phyloP scores from a whole-genome alignment of 2,888 invertebrate species.

The Mystacides longicornis region DNA sequence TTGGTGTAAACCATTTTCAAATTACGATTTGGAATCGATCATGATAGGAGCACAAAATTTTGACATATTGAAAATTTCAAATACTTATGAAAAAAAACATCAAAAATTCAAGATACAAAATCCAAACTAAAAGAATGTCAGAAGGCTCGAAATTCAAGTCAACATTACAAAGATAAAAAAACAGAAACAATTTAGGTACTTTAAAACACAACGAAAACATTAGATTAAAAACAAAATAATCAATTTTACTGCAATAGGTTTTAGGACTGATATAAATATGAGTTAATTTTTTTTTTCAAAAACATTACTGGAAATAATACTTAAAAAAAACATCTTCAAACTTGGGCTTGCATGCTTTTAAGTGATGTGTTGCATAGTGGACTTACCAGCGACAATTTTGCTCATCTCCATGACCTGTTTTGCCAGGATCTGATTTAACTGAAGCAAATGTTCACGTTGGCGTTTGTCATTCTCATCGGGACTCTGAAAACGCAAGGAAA shows the following conservation, averaged over 20 bases:
- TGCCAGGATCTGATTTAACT: slow-evolving; percentile 86
- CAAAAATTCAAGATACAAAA: too few species aligned
- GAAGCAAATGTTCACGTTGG: slow-evolving; percentile 81
- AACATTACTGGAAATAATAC: background rate
- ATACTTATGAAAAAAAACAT: too few species aligned
- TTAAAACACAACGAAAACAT: background rate
- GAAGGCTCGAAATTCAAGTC: too few species aligned
- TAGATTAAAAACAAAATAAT: background rate
- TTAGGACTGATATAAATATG: background rate
- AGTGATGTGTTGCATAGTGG: background rate
- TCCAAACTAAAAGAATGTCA: too few species aligned
- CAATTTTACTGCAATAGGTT: too few species aligned
- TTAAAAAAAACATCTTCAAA: background rate
- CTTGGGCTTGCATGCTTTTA: background rate
- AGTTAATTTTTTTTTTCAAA: background rate
- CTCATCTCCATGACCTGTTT: slow-evolving; percentile 93
- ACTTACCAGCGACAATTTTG: slow-evolving; percentile 88
- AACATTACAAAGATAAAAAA: background rate
- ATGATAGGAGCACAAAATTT: too few species aligned
- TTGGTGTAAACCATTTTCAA: too few species aligned
- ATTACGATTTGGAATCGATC: too few species aligned
- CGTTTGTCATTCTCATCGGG: slow-evolving; percentile 77
- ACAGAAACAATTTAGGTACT: background rate
- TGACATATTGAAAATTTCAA: too few species aligned
- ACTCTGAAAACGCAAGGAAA: slow-evolving; percentile 46